Conservation (phyloP, 2,113 vertebrate genomes). For the Himantopus leucocephalus region DNA sequence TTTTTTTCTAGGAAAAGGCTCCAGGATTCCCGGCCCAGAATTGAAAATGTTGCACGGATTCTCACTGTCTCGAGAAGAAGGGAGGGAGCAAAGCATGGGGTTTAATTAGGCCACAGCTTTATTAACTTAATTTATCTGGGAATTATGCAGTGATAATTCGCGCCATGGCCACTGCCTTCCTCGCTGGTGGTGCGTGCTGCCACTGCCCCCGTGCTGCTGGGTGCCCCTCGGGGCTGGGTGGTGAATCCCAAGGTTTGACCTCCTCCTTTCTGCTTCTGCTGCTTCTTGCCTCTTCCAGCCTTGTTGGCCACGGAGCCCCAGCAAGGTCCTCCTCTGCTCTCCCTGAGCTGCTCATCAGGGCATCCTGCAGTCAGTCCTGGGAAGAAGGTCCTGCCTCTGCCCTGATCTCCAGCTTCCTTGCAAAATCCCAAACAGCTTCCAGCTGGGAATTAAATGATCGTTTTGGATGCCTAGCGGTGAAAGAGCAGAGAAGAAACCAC, state of each 20-base stretch:
- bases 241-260: neutral
- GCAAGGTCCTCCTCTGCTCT: neutral
- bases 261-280: neutral
- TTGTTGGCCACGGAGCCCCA: rapidly evolving
- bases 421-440: neutral
- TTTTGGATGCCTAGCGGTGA: neutral
- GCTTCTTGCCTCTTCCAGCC: neutral
- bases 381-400: neutral
- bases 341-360: neutral
- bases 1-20: neutral
- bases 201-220: neutral
- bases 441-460: neutral
- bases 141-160: neutral
- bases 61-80: neutral
- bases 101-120: neutral
- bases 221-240: neutral
- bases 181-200: neutral
- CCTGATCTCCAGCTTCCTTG: neutral
- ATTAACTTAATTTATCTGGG: neutral
- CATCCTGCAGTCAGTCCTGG: neutral
- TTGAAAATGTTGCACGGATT: neutral
- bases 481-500: neutral
- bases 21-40: neutral
- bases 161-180: rapidly evolving
- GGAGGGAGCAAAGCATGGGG: neutral